Evolutionary conservation across 2,888 invertebrate genomes (phyloP), one percentile per base, ranked within the genome.

Genomic region (Girardia tigrina): DNA sequence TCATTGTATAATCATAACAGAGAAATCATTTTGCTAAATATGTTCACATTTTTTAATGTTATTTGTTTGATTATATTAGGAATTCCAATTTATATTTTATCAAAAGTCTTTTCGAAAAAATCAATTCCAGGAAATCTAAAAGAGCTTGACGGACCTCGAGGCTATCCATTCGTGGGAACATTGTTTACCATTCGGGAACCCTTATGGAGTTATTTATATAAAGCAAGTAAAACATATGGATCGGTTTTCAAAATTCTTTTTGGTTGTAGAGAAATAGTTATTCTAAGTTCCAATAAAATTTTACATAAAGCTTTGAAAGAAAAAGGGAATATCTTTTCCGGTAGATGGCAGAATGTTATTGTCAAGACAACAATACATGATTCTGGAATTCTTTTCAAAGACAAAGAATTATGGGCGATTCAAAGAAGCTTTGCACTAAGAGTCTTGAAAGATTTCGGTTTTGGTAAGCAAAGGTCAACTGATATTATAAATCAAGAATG

Each of bases 401-500:
- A 56, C 27, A 69, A 69, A 6, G 74, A 74, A 74, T 56, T 26
- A 26, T 74, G 74, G 74, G 20, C 26, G 1, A 74, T 26, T 42
- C 74, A 74, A 56, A 28, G 74, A 74, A 28, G 74, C 12, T 74
- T 74, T 74, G 42, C 74, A 8, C n/a, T 74, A 4, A 42, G 28
- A 74, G 74, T 74, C 69, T 56, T 74, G 23, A 28, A 28, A 56
- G 26, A 74, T 6, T 74, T 74, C 26, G 74, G 74, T 2, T 56
- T 74, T 36, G 74, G 74, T 26, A 74, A 74, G 69, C 56, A 74
- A 42, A 74, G 26, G 23, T 56, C 56, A 1, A 42, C 56, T 71
- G 56, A 74, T 56, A 69, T 56, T 20, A 56, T 74, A 56, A 69
- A 56, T 26, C 26, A 56, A 56, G 26, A 56, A 26, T 26, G 69